A percentile compares a stretch with the other conserved stretches of the same genome.
phyloP scores from a whole-genome alignment of 2,888 invertebrate species.

The Margaritifera margaritifera region DNA sequence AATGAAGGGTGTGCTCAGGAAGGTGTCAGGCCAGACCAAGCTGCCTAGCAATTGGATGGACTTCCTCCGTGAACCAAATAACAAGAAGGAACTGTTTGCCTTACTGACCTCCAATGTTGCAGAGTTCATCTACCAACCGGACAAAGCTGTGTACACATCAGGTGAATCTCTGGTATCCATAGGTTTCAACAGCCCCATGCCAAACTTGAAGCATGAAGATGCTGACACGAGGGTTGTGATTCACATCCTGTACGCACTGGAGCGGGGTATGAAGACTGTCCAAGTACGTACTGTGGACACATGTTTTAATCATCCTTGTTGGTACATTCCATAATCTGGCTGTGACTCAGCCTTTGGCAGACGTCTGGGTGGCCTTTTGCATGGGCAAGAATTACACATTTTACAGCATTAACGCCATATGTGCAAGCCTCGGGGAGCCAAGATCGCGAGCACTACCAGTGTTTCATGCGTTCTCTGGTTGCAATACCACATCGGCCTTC shows the following conservation, averaged over 20 bases:
- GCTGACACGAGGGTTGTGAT: constrained; percentile 21
- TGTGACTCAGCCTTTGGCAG: too few relatives aligned
- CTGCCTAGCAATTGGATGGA: constrained; percentile 22
- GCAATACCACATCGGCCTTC: constrained; percentile 3
- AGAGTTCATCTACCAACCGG: background rate
- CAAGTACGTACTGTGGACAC: constrained; percentile 4
- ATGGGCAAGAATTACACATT: too few relatives aligned
- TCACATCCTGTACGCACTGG: constrained; percentile 6
- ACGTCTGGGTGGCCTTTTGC: too few relatives aligned
- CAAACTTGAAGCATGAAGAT: constrained; percentile 7
- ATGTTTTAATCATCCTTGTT: too few relatives aligned
- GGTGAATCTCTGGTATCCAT: background rate
- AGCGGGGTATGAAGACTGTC: background rate
- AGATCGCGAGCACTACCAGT: too few relatives aligned
- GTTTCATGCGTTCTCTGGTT: too few relatives aligned
- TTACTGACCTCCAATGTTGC: constrained; percentile 13
- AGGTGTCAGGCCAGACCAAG: background rate
- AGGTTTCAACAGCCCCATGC: background rate
- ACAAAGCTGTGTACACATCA: background rate
- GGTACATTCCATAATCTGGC: too few relatives aligned
- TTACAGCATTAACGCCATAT: too few relatives aligned
- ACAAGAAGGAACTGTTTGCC: constrained; percentile 25
- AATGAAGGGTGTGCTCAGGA: background rate
- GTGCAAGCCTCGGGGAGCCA: too few relatives aligned
- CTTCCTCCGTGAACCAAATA: constrained; percentile 16